Base-by-base conservation (phyloP, 2,797 vertebrate genomes). In the Anas georgica region DNA sequence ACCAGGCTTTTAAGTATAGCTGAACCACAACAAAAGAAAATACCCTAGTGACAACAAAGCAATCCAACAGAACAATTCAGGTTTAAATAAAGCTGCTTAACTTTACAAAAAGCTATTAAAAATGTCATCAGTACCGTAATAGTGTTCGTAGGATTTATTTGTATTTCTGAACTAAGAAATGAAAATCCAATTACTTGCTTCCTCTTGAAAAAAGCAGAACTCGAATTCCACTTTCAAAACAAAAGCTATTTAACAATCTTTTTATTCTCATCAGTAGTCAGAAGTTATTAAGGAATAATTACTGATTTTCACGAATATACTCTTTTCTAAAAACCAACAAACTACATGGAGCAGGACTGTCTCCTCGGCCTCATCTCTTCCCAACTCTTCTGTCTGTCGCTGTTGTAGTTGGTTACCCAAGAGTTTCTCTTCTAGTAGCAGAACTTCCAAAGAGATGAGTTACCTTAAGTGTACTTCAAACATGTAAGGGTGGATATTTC, bases 341-440 rank as follows among this genome's bases (percentile, higher is more conserved):
- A 76, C 37, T 13, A 64, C 63, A 75, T 22, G 7, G 15, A 77
- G 41, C 17, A 67, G 25, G 25, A 25, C 39, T 28, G 31, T 4
- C 60, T 12, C 54, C 31, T 58, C 18, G 70, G 52, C 26, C 31
- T 69, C 63, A 60, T 21, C 13, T 68, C 20, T 45, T 80, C 35
- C 54, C 33, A 59, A 8, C 5, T 39, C 33, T 37, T 33, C 56
- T 33, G 10, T 1, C 2, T 33, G 10, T 1, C 2, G 1, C 39
- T 52, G 6, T 12, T 46, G 29, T 0, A 76, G 46, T 15, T 43
- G 13, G 14, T 64, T 52, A 69, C 29, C 5, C 1, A 4, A 43
- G 25, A 18, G 56, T 52, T 20, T 41, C 14, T 37, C 33, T 85
- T 31, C 41, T 22, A 73, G 0, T 16, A 56, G 70, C 6, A 62